A percentile compares a stretch with the other conserved stretches of the same genome.
phyloP scores from a whole-genome alignment of 2,888 invertebrate species.

The Therioaphis trifolii region DNA sequence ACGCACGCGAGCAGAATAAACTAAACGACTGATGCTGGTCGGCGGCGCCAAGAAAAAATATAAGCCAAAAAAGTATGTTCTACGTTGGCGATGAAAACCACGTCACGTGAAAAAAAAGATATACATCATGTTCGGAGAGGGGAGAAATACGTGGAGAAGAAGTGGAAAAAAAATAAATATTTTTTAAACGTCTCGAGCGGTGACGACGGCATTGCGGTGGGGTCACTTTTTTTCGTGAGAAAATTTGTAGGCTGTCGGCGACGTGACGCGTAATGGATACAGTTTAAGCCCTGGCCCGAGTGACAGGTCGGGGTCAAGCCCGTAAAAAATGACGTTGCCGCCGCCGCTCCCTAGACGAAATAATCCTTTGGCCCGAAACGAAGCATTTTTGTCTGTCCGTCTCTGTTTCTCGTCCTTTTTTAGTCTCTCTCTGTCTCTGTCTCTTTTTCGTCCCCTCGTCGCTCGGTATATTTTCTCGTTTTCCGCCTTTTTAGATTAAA shows the following conservation, averaged over 20 bases:
- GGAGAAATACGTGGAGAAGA: not conserved
- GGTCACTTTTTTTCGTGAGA: conserved; percentile 57
- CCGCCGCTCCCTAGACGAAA: conserved; percentile 43
- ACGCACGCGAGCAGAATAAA: not conserved
- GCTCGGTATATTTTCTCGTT: conserved; percentile 32
- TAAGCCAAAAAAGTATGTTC: not conserved
- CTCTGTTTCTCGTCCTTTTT: not conserved
- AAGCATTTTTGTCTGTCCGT: conserved; percentile 25
- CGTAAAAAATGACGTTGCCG: conserved; percentile 55
- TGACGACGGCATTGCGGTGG: conserved; percentile 12
- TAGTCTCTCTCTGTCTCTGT: not conserved
- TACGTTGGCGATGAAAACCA: not conserved
- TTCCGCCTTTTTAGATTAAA: conserved; percentile 47
- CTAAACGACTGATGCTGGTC: not conserved
- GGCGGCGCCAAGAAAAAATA: not conserved
- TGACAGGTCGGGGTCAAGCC: conserved; percentile 60
- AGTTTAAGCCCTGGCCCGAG: conserved; percentile 45
- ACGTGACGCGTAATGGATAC: conserved; percentile 62
- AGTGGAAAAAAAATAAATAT: not conserved
- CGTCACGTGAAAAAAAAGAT: too few species aligned
- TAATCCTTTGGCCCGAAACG: conserved; percentile 42
- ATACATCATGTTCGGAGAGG: not conserved
- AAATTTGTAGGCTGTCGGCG: conserved; percentile 61
- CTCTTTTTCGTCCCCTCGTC: not conserved
- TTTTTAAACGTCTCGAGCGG: not conserved